Evolutionary conservation across 2,888 invertebrate genomes (phyloP).

Genomic region (Dynastes maya): DNA sequence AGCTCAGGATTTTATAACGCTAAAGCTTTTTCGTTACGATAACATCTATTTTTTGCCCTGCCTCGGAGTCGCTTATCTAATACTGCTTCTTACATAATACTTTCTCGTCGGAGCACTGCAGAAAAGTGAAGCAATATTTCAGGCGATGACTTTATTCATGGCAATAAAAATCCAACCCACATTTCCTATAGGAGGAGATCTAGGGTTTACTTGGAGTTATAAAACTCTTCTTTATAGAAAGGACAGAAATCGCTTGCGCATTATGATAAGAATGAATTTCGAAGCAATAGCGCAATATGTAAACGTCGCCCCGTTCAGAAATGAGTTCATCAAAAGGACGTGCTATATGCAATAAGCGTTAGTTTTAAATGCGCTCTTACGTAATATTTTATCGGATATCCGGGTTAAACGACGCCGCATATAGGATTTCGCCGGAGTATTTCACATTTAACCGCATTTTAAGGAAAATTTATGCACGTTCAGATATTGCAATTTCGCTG

Average conservation of each 20-base stretch:
- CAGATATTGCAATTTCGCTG: too few species aligned
- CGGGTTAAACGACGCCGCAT: too few species aligned
- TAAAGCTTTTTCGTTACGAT: conserved; percentile 16
- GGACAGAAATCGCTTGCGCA: conserved; percentile 24
- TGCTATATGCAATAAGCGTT: conserved; percentile 6
- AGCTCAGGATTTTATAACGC: conserved; percentile 26
- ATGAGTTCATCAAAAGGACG: conserved; percentile 10
- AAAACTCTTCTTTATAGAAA: conserved; percentile 25
- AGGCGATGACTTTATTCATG: conserved; percentile 30
- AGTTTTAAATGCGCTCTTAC: not conserved
- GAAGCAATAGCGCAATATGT: conserved; percentile 20
- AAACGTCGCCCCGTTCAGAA: conserved; percentile 15
- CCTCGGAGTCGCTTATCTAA: conserved; percentile 41
- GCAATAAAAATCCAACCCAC: conserved; percentile 36
- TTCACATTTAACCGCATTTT: too few species aligned
- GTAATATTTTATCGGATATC: not conserved
- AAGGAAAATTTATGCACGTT: too few species aligned
- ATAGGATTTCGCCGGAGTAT: too few species aligned
- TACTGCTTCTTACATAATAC: conserved; percentile 36
- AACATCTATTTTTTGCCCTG: conserved; percentile 30
- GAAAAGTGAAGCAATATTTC: conserved; percentile 44
- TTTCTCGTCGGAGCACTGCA: conserved; percentile 29
- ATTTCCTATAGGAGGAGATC: conserved; percentile 20
- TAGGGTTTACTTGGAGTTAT: conserved; percentile 33
- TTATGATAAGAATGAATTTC: conserved; percentile 24